Conservation (phyloP, 2,113 vertebrate species). For the Chrysochloris asiatica region DNA sequence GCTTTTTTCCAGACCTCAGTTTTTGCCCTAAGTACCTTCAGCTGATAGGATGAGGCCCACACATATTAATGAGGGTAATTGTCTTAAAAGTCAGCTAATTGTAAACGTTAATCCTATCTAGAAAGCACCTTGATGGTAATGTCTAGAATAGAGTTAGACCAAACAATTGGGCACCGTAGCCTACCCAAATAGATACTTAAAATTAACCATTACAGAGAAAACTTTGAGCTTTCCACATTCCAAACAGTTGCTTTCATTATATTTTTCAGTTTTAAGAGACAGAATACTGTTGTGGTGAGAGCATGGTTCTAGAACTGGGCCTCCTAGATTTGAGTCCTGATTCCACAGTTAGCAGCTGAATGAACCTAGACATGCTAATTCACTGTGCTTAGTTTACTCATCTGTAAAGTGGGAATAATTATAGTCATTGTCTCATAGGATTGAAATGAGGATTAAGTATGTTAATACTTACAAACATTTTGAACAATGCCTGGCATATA, state of each 20-base stretch:
- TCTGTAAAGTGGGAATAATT: slow-evolving; percentile 20
- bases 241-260: background rate
- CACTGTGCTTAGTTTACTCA: slow-evolving; percentile 17
- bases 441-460: background rate
- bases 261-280: background rate
- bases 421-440: background rate
- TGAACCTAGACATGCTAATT: background rate
- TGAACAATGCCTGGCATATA: background rate
- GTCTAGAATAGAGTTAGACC: background rate
- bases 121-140: background rate
- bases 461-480: slow-evolving; percentile 38
- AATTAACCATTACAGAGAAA: background rate
- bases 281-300: background rate
- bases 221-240: background rate
- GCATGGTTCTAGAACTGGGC: background rate
- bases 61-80: background rate
- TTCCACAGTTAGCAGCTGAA: background rate
- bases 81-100: background rate
- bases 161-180: background rate
- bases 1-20: too few relatives aligned
- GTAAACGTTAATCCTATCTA: background rate
- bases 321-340: background rate
- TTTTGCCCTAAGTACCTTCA: too few relatives aligned
- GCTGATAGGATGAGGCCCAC: too few relatives aligned
- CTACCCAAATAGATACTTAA: background rate